Evolutionary conservation across 1,140 invertebrate genomes (phyloP), one percentile per base, ranked within the genome.

Genomic region (Pectinophora gossypiella): DNA sequence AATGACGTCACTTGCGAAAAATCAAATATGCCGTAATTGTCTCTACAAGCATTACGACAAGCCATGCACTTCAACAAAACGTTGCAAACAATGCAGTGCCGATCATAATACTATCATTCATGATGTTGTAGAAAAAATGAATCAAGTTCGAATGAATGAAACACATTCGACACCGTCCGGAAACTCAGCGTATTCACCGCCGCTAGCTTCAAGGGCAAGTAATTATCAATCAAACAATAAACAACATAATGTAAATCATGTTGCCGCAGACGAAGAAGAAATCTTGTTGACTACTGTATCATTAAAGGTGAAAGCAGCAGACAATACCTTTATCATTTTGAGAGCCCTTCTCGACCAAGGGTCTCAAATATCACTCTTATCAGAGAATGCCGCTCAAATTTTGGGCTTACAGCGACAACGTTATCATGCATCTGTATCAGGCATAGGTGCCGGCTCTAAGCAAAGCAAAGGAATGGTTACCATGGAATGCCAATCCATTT

Each of bases 21-120:
- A 27, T 12, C 45, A 45, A 13, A 1, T 52, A 9, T 52, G 42
- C 27, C 22, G 5, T 7, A 44, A 45, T 35, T 45, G 42, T 20
- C 23, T 45, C 2, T 12, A 52, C n/a, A 20, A 20, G 19, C 40
- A 52, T 22, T 12, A 20, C 1, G 20, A 18, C 0, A 40, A n/a
- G 9, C n/a, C 13, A 22, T 52, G 50, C n/a, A 2, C 9, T 16
- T 45, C 50, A 45, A 5, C 45, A 0, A 20, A 52, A 19, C 16
- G 15, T 2, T 52, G 50, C 35, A 12, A 19, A 16, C 3, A 38
- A 15, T 53, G 51, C 32, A 47, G 47, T 53, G 13, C 19, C 10
- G 23, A 38, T 3, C 51, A 53, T 40, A 53, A 52, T 47, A 47
- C 16, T 23, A 35, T 53, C 4, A 15, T 53, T 22, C 51, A 53